Conservation (phyloP, 2,797 vertebrate species). For the Sebastolobus alascanus region DNA sequence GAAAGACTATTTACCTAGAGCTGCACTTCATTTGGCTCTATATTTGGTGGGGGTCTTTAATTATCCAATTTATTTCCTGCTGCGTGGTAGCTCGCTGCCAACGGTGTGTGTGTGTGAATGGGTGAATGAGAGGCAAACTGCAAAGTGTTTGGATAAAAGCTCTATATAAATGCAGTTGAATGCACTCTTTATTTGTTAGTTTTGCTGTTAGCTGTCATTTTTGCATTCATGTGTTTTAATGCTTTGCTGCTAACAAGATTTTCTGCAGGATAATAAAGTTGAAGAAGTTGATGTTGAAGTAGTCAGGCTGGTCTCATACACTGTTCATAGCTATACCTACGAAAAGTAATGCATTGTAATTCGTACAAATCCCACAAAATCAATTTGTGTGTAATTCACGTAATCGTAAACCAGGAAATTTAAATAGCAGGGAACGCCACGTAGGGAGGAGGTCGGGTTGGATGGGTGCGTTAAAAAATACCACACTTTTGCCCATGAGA, state of each 20-base stretch:
- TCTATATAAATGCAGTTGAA: neutral
- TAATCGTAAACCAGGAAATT: no score
- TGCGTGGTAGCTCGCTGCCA: neutral
- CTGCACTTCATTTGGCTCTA: neutral
- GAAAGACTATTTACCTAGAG: neutral
- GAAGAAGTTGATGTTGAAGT: neutral
- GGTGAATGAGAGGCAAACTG: neutral
- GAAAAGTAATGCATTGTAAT: no score
- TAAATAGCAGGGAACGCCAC: no score
- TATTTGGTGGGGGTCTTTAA: neutral
- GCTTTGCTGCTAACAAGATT: neutral
- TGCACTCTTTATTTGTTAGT: neutral
- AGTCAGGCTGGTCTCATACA: no score
- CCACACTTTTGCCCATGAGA: no score
- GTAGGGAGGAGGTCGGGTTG: no score
- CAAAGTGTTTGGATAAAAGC: conserved; percentile 8
- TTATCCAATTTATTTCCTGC: neutral
- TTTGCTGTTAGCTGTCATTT: neutral
- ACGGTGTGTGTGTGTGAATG: neutral
- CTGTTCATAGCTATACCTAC: no score
- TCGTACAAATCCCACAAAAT: no score
- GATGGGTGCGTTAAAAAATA: no score
- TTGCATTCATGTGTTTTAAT: neutral
- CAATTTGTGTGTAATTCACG: no score
- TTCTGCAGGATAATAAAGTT: neutral